Evolutionary conservation across 1,140 invertebrate genomes (phyloP), one percentile per base, ranked within the genome.

Genomic region (Penaeus indicus): DNA sequence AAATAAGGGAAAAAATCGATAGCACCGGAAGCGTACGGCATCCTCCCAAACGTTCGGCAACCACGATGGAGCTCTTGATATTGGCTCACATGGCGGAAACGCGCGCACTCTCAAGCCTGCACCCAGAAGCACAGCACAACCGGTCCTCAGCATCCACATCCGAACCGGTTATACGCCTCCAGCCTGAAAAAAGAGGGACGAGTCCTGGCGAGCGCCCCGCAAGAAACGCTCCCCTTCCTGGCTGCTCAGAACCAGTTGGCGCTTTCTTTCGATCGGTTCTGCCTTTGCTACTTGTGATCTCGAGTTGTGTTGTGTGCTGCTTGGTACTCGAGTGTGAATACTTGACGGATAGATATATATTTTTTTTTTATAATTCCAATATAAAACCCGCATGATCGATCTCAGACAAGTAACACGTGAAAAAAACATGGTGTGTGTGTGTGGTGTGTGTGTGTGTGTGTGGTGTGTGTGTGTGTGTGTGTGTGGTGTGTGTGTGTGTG

Each of bases 51-150:
- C 88, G 54, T 69, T 89, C 63, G 84, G 84, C 84, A 89, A 81
- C 81, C 82, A 38, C 67, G 82, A 82, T 88, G 80, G 75, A 88
- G 77, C 79, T 85, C 86, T 88, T 89, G 90, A 90, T 90, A 90
- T 90, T 84, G 86, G 62, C 67, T 86, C 67, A 69, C 90, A 90
- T 89, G 90, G 90, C 90, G 90, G 90, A 90, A 90, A 84, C 84
- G 64, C 79, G 64, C 82, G 87, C 90, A 90, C 84, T 89, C 86
- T 77, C 86, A 63, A 32, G 60, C 75, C 86, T 84, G 87, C 85
- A 64, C 75, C 85, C 86, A 90, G 75, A 80, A 85, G 86, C 90
- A 87, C 77, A 88, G 84, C 85, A 86, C 83, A 85, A 88, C 87
- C 90, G 86, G 84, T 87, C 75, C 67, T 89, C 84, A 80, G 72